phyloP scores from a whole-genome alignment of 2,888 invertebrate genomes.

The Machimus atricapillus region DNA sequence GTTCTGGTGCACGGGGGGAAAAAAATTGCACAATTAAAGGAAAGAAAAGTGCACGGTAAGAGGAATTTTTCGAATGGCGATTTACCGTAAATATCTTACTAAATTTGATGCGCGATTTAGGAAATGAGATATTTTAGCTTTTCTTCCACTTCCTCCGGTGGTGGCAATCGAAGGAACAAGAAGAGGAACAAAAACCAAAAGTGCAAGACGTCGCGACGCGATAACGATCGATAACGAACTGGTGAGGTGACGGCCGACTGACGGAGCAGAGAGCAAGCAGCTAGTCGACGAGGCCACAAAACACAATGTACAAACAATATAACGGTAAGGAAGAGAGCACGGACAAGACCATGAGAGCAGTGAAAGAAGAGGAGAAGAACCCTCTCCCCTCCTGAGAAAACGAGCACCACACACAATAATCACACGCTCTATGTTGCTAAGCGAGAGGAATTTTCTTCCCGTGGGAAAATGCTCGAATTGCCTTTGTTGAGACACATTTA shows the following conservation, averaged over 20 bases:
- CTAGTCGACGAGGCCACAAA: neutral
- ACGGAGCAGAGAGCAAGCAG: neutral
- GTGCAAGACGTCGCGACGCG: neutral
- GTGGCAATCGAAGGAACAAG: neutral
- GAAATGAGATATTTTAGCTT: neutral
- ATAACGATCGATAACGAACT: constrained; percentile 17
- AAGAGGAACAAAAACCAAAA: neutral
- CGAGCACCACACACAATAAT: neutral
- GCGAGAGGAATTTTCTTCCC: neutral
- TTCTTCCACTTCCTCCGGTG: neutral
- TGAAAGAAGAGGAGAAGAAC: neutral
- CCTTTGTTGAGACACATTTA: neutral
- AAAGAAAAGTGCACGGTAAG: neutral
- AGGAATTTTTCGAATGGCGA: neutral
- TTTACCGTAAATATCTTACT: neutral
- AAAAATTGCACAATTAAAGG: neutral
- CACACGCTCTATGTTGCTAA: neutral
- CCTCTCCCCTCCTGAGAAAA: too few relatives aligned
- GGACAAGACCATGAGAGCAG: neutral
- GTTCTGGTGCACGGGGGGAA: neutral
- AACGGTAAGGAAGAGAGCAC: neutral
- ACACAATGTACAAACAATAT: neutral
- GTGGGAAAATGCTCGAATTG: neutral
- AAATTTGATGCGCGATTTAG: neutral
- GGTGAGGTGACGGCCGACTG: neutral